These are phyloP conservation scores for Lepidocyrtoides sp. DNA, from an alignment of 2,888 invertebrate species.

Conservation along the genomic window DNA sequence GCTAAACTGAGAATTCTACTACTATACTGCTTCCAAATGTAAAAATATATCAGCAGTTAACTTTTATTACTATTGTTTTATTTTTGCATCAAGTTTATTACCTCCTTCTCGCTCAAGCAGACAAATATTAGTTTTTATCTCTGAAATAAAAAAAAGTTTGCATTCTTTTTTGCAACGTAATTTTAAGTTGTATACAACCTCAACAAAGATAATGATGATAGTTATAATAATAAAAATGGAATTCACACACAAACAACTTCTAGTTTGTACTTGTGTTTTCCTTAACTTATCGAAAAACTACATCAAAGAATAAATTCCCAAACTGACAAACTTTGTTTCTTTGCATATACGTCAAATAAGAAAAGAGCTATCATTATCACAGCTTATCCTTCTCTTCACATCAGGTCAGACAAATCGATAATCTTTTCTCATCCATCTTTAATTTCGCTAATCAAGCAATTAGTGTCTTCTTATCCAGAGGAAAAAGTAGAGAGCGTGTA, in stretches of 20 bases:
- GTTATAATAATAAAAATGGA: constrained; percentile 16
- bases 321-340: constrained; percentile 9
- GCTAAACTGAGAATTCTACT: background rate
- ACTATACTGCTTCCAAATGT: background rate
- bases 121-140: constrained; percentile 42
- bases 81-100: constrained; percentile 33
- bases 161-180: background rate
- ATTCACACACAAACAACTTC: constrained; percentile 34
- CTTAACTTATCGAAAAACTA: constrained; percentile 1
- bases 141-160: background rate
- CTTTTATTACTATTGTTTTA: background rate
- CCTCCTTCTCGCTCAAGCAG: background rate
- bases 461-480: constrained; percentile 68
- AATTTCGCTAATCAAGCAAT: constrained; percentile 65
- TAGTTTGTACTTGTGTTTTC: background rate
- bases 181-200: background rate
- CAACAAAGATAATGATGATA: constrained; percentile 19
- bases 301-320: constrained; percentile 20
- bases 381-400: constrained; percentile 47
- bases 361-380: constrained; percentile 9
- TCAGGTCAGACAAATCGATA: constrained; percentile 59
- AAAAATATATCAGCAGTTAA: background rate
- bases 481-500: background rate
- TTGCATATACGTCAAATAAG: background rate
- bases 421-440: constrained; percentile 62